Conservation (phyloP, 2,888 invertebrate genomes). For the Agrochola lota region DNA sequence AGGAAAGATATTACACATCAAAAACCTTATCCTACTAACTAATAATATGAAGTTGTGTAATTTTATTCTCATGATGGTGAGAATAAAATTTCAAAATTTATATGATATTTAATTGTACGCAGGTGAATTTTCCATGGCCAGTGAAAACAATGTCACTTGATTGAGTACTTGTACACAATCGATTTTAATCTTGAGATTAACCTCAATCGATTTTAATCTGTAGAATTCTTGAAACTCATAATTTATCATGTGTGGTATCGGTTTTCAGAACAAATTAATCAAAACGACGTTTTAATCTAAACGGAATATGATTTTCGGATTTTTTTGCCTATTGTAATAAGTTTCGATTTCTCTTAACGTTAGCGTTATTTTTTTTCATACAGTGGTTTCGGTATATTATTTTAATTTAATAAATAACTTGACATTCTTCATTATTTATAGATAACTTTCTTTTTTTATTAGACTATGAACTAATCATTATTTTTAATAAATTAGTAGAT, state of each 20-base stretch:
- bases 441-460: constrained; percentile 7
- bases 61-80: constrained; percentile 12
- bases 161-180: constrained; percentile 10
- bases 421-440: not conserved
- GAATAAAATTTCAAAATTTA: constrained; percentile 1
- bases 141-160: constrained; percentile 2
- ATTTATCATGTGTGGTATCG: no score
- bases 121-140: not conserved
- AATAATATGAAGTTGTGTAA: constrained; percentile 1
- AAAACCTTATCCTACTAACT: not conserved
- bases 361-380: not conserved
- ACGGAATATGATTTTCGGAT: not conserved
- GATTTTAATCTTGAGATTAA: no score
- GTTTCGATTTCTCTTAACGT: not conserved
- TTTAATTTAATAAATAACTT: not conserved
- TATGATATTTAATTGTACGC: not conserved
- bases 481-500: constrained; percentile 7
- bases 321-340: not conserved
- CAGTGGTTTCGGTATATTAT: not conserved
- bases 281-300: not conserved
- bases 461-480: not conserved
- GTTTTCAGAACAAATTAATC: not conserved
- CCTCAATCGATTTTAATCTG: not conserved
- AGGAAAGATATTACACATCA: no score
- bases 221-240: not conserved